Percentiles rank a stretch among this genome's conserved stretches.
Evolutionary conservation across 2,113 vertebrate genomes (phyloP).

Genomic region (Cottus gobio): DNA sequence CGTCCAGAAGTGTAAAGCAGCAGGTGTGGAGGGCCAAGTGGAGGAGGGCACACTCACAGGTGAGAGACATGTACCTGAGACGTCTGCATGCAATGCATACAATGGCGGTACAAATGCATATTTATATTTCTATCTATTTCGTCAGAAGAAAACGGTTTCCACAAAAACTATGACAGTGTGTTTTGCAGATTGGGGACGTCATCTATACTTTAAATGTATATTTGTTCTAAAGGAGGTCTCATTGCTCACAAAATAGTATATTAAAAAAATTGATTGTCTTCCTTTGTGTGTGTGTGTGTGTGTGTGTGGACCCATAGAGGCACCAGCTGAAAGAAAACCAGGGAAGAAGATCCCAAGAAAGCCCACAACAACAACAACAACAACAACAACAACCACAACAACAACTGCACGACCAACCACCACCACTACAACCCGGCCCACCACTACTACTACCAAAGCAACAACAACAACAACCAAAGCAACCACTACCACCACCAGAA

Average conservation of each 20-base stretch:
- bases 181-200: not conserved
- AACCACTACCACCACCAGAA: constrained; percentile 66
- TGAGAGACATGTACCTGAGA: constrained; percentile 15
- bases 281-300: not conserved
- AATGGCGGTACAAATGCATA: not conserved
- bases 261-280: not conserved
- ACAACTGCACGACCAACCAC: constrained; percentile 62
- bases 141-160: not conserved
- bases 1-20: constrained; percentile 92
- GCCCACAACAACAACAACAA: constrained; percentile 45
- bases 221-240: too few relatives aligned
- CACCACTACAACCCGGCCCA: constrained; percentile 38
- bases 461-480: constrained; percentile 73
- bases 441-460: constrained; percentile 61
- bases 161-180: not conserved
- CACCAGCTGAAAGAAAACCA: constrained; percentile 66
- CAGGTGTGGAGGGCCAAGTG: constrained; percentile 94
- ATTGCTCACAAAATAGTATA: not conserved
- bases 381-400: constrained; percentile 17
- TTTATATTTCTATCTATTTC: not conserved
- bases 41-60: constrained; percentile 78
- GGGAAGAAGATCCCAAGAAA: constrained; percentile 79
- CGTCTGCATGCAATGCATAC: not conserved
- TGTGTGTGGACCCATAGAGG: constrained; percentile 45
- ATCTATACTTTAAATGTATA: not conserved